Base-by-base conservation (phyloP, 2,113 vertebrate genomes). In the Megaleporinus macrocephalus region DNA sequence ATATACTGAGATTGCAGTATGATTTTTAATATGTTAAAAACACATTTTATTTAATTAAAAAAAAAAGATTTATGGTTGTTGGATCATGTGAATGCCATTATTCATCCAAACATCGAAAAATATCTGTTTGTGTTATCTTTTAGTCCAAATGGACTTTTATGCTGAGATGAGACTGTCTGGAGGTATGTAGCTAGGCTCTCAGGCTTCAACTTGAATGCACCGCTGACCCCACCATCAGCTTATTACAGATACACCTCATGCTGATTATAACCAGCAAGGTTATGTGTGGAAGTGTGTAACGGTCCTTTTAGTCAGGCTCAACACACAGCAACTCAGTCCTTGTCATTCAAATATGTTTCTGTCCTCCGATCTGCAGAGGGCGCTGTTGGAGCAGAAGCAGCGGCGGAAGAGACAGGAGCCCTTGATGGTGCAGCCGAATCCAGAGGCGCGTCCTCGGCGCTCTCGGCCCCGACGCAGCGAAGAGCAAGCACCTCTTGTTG, bases 361-460 rank as follows among this genome's bases (percentile, higher is more conserved):
- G 26, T 20, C 4, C n/a, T 47, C 75, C 22, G 16, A 1, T 57
- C 81, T 30, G 18, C 86, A 99, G 98, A 95, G 96, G 92, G 95
- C 93, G 0, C 92, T 99, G 62, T 90, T 99, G 70, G 96, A 98
- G 90, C 97, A 97, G 91, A 99, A 96, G 89, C 97, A 98, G 89
- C 93, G 95, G 71, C 93, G 94, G 89, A 98, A 97, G 65, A 94
- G 97, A 0, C 96, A 97, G 26, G 96, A 99, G 77, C 96, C 95
- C 0, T 89, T 97, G 78, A 99, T 98, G 97, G 96, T 97, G 0
- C 96, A 98, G 84, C 96, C 97, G 51, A 99, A 98, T 88, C 95
- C 94, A 0, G 97, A 99, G 86, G 90, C 91, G 55, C 94, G 94
- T 76, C 91, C 94, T 0, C 90, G 91, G 0, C 94, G 93, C 13